Evolutionary conservation across 2,888 invertebrate species (phyloP), one percentile per base, ranked within the genome.

Genomic region (Itoplectis maculator): DNA sequence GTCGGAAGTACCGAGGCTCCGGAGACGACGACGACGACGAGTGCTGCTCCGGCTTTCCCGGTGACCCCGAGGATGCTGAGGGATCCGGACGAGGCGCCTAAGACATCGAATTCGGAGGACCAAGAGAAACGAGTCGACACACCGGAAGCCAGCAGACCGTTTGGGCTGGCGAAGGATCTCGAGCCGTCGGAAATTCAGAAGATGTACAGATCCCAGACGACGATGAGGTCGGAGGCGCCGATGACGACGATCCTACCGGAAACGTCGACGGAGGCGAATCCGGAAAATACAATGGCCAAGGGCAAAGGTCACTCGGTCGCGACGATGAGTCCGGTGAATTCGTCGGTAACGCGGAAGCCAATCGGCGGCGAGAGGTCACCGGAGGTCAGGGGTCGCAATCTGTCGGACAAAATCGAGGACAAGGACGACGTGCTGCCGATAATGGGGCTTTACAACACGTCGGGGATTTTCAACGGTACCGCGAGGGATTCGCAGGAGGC

Each of bases 391-490:
- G 89, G 86, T 1, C 86, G 91, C 13, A 91, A 91, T 79, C 83
- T 91, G 23, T 90, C 89, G 9, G 91, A 91, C 86, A 88, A 91
- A 45, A 85, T 85, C 37, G 89, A 89, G 85, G 90, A 91, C 84
- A 73, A 92, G 82, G 92, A 92, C 85, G 91, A 91, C 66, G 86
- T 92, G 42, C 77, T 92, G 66, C 92, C 92, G 20, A 92, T 92
- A 82, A 92, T 92, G 92, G 90, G 92, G 68, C 86, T 92, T 74
- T 92, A 92, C 88, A 92, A 92, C 83, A 92, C 91, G 0, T 91
- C 92, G 37, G 88, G 87, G 40, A 92, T 92, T 42, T 92, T 92
- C 83, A 92, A 92, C 81, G 90, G 86, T 37, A 90, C 87, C 15
- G 87, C 40, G 8, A 81, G 75, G 20, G 75, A 79, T 54, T 73